phyloP scores from a whole-genome alignment of 2,888 invertebrate genomes.

The Melipona beecheii region DNA sequence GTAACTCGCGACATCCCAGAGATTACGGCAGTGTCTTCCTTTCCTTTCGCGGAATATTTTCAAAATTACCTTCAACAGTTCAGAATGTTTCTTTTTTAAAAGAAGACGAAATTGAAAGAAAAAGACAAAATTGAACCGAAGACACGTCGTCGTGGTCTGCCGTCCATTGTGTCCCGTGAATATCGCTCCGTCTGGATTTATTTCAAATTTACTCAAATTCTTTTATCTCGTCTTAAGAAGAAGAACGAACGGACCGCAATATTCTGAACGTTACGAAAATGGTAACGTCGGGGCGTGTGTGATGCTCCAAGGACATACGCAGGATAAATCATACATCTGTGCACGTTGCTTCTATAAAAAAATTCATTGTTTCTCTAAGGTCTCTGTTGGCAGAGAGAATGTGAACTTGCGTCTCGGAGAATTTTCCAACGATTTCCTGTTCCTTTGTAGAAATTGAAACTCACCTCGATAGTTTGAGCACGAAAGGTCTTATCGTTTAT shows the following conservation, averaged over 20 bases:
- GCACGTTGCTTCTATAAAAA: constrained; percentile 30
- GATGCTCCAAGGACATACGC: constrained; percentile 9
- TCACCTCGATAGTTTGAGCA: neutral
- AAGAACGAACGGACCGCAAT: neutral
- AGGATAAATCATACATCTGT: neutral
- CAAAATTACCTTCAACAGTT: neutral
- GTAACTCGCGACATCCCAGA: no score
- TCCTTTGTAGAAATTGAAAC: neutral
- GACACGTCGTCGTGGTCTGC: no score
- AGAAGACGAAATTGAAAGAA: no score
- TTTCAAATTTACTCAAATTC: neutral
- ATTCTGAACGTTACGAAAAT: constrained; percentile 15
- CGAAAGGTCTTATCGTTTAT: neutral
- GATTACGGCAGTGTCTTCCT: no score
- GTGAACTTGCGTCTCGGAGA: constrained; percentile 1
- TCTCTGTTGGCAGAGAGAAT: neutral
- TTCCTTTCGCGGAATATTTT: neutral
- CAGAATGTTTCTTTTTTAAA: neutral
- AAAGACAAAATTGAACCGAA: no score
- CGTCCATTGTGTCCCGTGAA: no score
- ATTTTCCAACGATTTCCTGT: constrained; percentile 13
- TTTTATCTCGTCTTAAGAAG: neutral
- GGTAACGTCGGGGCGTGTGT: constrained; percentile 21
- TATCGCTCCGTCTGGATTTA: no score
- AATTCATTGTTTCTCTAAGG: constrained; percentile 27